Evolutionary conservation across 2,113 vertebrate species (phyloP).

Genomic region (Zingel zingel): DNA sequence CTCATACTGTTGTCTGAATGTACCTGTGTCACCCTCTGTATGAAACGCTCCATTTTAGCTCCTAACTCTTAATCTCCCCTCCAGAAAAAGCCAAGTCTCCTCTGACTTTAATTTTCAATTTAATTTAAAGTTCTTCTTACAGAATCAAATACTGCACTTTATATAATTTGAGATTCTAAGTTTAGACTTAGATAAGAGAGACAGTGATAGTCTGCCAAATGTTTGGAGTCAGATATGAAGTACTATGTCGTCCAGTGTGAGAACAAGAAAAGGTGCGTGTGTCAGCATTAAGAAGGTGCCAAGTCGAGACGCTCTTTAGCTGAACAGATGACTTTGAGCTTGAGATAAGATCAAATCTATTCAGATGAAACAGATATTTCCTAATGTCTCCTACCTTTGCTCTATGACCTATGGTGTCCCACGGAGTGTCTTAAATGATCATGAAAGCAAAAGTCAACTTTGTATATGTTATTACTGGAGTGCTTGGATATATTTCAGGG

Average conservation of each 20-base stretch:
- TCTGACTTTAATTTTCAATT: no score
- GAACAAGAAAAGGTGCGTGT: neutral
- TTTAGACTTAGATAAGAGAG: neutral
- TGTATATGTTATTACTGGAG: neutral
- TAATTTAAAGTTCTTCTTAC: neutral
- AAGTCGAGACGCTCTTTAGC: no score
- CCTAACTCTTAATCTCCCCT: no score
- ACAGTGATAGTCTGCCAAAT: neutral
- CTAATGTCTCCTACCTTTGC: constrained; percentile 12
- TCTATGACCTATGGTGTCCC: neutral
- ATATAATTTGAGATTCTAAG: no score
- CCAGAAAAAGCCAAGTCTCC: no score
- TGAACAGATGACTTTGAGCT: constrained; percentile 48
- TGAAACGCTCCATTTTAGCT: no score
- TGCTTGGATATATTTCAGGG: neutral
- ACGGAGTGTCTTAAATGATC: neutral
- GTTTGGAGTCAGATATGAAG: neutral
- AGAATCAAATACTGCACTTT: neutral
- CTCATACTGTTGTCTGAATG: no score
- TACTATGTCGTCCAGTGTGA: neutral
- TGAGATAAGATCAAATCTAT: constrained; percentile 61
- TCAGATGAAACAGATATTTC: neutral
- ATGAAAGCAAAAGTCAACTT: no score
- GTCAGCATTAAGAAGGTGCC: constrained; percentile 6
- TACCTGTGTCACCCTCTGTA: no score